phyloP scores from a whole-genome alignment of 2,888 invertebrate species.

The Azorinus chamasolen region DNA sequence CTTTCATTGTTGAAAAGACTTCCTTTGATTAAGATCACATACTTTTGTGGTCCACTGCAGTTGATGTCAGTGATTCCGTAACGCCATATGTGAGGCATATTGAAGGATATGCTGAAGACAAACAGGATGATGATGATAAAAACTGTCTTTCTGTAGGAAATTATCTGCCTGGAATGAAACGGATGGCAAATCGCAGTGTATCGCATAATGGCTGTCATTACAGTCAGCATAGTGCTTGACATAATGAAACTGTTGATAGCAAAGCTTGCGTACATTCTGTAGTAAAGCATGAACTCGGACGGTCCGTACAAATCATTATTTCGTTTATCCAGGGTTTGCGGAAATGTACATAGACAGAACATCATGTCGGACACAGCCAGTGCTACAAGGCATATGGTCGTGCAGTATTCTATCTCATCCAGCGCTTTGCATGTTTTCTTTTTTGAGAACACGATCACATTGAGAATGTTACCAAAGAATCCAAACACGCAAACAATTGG shows the following conservation, averaged over 20 bases:
- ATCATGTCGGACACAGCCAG: conserved; percentile 92
- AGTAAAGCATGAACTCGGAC: conserved; percentile 74
- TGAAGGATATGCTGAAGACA: conserved; percentile 89
- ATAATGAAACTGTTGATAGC: conserved; percentile 86
- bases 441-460: conserved; percentile 92
- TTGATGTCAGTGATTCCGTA: conserved; percentile 41
- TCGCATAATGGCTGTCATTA: conserved; percentile 91
- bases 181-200: conserved; percentile 92
- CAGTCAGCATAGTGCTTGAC: conserved; percentile 92
- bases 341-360: conserved; percentile 87
- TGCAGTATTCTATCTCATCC: conserved; percentile 92
- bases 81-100: conserved; percentile 88
- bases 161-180: conserved; percentile 89
- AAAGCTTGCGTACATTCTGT: conserved; percentile 70
- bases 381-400: conserved; percentile 91
- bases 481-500: conserved; percentile 91
- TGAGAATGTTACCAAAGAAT: conserved; percentile 92
- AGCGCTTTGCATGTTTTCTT: conserved; percentile 75
- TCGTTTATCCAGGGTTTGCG: conserved; percentile 84
- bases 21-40: conserved; percentile 34
- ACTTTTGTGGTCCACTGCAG: conserved; percentile 26
- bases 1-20: conserved; percentile 54
- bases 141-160: conserved; percentile 88
- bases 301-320: conserved; percentile 88
- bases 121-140: conserved; percentile 89